Evolutionary conservation across 2,888 invertebrate genomes (phyloP).

Genomic region (Bhutanitis thaidina): DNA sequence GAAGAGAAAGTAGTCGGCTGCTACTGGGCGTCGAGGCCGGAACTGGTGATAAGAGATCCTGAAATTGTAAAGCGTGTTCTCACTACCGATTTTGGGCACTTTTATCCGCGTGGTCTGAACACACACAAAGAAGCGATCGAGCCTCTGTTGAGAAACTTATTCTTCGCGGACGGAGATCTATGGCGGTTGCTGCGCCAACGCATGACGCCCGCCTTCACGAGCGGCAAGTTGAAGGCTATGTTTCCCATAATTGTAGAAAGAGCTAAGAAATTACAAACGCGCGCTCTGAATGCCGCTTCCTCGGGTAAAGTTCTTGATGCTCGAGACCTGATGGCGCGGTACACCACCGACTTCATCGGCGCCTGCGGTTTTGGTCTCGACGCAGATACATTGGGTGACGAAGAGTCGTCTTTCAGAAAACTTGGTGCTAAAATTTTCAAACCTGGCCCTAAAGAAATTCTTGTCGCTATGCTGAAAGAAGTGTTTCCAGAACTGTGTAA

Average conservation of each 20-base stretch:
- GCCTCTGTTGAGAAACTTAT: conserved; percentile 49
- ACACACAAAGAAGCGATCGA: conserved; percentile 36
- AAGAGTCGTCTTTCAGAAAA: conserved; percentile 47
- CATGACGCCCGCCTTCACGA: conserved; percentile 49
- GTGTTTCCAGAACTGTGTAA: neutral
- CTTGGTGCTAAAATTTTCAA: conserved; percentile 31
- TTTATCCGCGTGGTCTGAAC: conserved; percentile 46
- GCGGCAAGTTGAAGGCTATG: conserved; percentile 42
- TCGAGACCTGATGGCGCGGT: conserved; percentile 57
- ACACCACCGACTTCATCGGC: conserved; percentile 59
- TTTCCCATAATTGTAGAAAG: conserved; percentile 44
- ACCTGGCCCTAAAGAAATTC: neutral
- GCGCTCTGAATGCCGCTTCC: conserved; percentile 30
- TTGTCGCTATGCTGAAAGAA: neutral
- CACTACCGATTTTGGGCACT: conserved; percentile 45
- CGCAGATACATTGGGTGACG: conserved; percentile 46
- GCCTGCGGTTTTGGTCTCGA: conserved; percentile 58
- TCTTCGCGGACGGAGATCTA: conserved; percentile 51
- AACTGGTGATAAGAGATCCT: conserved; percentile 52
- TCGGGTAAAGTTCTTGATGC: conserved; percentile 39
- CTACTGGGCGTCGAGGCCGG: conserved; percentile 40
- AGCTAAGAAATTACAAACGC: conserved; percentile 42
- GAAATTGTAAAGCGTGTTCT: conserved; percentile 46
- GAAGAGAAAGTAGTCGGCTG: conserved; percentile 48
- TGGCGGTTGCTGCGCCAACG: conserved; percentile 54